Base-by-base conservation (phyloP, 2,113 vertebrate genomes). In the Periophthalmodon schlosseri region DNA sequence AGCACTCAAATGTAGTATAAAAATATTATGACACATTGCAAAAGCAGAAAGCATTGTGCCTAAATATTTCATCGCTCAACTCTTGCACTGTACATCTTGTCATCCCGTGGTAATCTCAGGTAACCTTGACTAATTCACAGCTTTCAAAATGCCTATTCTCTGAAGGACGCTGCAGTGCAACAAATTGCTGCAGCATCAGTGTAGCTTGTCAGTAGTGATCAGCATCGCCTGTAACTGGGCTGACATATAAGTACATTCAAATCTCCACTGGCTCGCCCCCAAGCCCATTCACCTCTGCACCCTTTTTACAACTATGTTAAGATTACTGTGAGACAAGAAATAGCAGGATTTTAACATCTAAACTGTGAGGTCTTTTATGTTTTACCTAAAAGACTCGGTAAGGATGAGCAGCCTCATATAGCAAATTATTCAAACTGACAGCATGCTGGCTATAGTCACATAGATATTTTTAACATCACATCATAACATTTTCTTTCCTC, bases 141-240 rank as follows among this genome's bases (percentile, higher is more conserved):
- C 70, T 39, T 21, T 39, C 63, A 44, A 61, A 68, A 68, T 70
- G 76, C 80, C 56, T 81, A 50, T 20, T 33, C 11, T 23, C 77
- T 72, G 66, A 86, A 84, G 79, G 80, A 75, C 66, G 82, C 82
- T 75, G 82, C 71, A 74, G 75, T 68, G 70, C 77, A 76, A 81
- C 79, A 81, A 82, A 85, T 70, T 80, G 82, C 88, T 79, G 76
- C 88, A 81, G 86, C 85, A 66, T 82, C 80, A 77, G 84, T 86
- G 85, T 73, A 84, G 81, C 86, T 83, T 90, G 90, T 91, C 91
- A 90, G 83, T 68, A 79, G 86, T 67, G 82, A 91, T 91, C 86
- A 87, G 77, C 52, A 56, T 91, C 79, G 75, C 72, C 80, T 4
- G 74, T 76, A 79, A 76, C 73, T 72, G 74, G 33, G 0, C 76